phyloP scores from a whole-genome alignment of 1,140 invertebrate genomes.

The Micrasema minimum region DNA sequence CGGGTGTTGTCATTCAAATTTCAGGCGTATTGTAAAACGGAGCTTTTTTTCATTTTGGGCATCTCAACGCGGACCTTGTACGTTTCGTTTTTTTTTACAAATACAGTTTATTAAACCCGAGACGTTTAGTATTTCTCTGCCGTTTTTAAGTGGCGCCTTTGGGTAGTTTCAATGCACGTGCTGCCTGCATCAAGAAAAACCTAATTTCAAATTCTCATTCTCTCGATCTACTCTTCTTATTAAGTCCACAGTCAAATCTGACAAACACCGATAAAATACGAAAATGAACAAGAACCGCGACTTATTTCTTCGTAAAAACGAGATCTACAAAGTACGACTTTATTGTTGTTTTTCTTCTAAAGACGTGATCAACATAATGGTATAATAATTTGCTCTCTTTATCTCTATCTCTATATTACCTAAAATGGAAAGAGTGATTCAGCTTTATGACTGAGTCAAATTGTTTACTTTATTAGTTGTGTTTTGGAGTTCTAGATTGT shows the following conservation, averaged over 20 bases:
- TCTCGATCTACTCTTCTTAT: slow-evolving; percentile 40
- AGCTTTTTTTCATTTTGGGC: neutral
- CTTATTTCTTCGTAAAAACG: too few relatives aligned
- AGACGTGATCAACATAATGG: slow-evolving; percentile 8
- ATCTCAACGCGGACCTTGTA: neutral
- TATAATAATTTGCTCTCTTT: slow-evolving; percentile 8
- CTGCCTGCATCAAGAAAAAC: slow-evolving; percentile 29
- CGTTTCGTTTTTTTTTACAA: slow-evolving; percentile 2
- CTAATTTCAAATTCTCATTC: slow-evolving; percentile 42
- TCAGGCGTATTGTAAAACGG: slow-evolving; percentile 4
- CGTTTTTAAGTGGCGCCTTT: slow-evolving; percentile 37
- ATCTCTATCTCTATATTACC: slow-evolving; percentile 14
- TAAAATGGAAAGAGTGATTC: slow-evolving; percentile 28
- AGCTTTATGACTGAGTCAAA: slow-evolving; percentile 16
- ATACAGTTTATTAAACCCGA: neutral
- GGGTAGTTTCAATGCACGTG: slow-evolving; percentile 35
- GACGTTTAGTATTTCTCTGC: neutral
- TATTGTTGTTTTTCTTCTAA: too few relatives aligned
- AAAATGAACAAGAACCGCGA: too few relatives aligned
- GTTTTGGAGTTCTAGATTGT: too few relatives aligned
- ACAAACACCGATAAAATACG: slow-evolving; percentile 7
- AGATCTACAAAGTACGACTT: too few relatives aligned
- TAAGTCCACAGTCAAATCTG: slow-evolving; percentile 19
- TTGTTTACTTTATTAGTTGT: slow-evolving; percentile 18
- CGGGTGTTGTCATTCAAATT: slow-evolving; percentile 26